Percentiles rank a stretch among this genome's conserved stretches.
Conservation (phyloP, 2,797 vertebrate genomes). For the Sebastes alutus region DNA sequence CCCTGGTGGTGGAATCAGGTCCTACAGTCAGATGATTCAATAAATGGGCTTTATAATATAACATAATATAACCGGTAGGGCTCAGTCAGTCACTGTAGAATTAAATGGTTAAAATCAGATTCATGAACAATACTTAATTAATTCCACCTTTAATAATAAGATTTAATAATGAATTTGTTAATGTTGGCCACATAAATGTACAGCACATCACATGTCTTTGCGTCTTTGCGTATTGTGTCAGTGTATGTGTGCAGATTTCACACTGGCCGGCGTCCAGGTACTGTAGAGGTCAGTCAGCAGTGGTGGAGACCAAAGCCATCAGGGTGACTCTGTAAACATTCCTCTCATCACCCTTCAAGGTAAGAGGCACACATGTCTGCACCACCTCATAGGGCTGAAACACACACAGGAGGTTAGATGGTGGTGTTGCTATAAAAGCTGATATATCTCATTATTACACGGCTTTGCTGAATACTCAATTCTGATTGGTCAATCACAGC, state of each 20-base stretch:
- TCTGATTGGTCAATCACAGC: too few relatives aligned
- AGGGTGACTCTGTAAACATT: constrained; percentile 85
- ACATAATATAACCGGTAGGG: background rate
- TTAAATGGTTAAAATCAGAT: background rate
- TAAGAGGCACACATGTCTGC: constrained; percentile 80
- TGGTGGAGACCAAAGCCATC: constrained; percentile 73
- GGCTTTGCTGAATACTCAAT: too few relatives aligned
- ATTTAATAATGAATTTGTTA: background rate
- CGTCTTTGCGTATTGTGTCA: background rate
- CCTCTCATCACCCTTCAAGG: constrained; percentile 83
- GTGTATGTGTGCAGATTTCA: constrained; percentile 3
- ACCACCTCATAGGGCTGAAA: constrained; percentile 84
- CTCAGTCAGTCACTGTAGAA: background rate
- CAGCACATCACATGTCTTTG: background rate
- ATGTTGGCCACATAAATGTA: background rate
- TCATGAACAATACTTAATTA: background rate
- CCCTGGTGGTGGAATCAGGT: constrained; percentile 28
- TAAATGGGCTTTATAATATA: background rate
- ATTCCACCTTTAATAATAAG: constrained; percentile 6
- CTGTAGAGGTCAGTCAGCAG: constrained; percentile 37
- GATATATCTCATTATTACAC: too few relatives aligned
- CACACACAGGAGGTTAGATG: background rate
- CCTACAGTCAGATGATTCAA: background rate
- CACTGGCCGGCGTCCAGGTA: constrained; percentile 14
- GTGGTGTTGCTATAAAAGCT: background rate